Evolutionary conservation across 64 coral and sea anemone genomes (phyloP).

Genomic region (Actinia tenebrosa): DNA sequence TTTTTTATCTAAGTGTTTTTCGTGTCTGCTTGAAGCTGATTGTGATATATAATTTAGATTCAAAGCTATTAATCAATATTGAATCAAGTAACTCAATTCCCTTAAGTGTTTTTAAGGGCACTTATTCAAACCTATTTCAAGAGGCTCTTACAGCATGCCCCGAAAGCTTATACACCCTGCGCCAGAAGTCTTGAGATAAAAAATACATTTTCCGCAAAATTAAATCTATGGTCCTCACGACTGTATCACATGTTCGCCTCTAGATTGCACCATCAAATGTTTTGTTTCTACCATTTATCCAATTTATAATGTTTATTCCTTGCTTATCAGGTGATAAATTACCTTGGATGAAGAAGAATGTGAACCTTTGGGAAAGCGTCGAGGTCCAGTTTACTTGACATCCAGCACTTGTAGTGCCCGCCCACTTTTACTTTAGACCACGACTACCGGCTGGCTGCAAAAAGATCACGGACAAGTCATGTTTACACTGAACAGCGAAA

Average conservation of each 20-base stretch:
- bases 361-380: background rate
- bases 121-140: background rate
- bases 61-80: background rate
- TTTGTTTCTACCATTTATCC: background rate
- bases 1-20: background rate
- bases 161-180: background rate
- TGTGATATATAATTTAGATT: background rate
- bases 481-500: background rate
- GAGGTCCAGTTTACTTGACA: background rate
- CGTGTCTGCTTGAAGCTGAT: background rate
- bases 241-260: background rate
- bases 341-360: background rate
- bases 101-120: background rate
- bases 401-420: slow-evolving; percentile 1
- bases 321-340: background rate
- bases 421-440: slow-evolving; percentile 4
- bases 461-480: background rate
- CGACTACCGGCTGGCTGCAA: background rate
- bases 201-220: background rate
- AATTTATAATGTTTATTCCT: background rate
- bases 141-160: background rate
- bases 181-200: background rate
- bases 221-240: background rate
- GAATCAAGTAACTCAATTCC: background rate
- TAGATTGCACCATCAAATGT: background rate